A percentile compares a stretch with the other conserved stretches of the same genome.
Conservation (phyloP, 2,888 invertebrate species). For the Tinea pellionella region DNA sequence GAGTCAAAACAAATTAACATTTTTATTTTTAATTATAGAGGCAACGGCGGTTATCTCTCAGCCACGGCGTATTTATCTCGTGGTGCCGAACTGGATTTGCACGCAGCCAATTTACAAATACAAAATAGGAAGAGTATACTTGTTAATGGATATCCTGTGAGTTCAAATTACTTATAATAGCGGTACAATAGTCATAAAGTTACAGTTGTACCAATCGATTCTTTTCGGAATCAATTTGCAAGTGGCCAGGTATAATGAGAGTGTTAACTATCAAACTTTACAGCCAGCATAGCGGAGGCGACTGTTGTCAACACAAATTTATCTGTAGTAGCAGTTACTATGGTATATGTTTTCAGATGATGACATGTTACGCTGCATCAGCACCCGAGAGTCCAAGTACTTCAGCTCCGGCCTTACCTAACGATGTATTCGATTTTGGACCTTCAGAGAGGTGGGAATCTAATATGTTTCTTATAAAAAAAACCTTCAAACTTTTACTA, state of each 20-base stretch:
- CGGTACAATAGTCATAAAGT: too few relatives aligned
- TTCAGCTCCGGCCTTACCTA: constrained; percentile 35
- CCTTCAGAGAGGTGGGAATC: constrained; percentile 37
- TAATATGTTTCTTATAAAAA: too few relatives aligned
- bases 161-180: constrained; percentile 14
- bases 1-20: too few relatives aligned
- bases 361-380: constrained; percentile 60
- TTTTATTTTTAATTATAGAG: not conserved
- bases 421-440: constrained; percentile 46
- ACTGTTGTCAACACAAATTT: too few relatives aligned
- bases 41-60: constrained; percentile 28
- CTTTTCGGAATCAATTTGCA: too few relatives aligned
- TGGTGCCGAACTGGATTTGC: constrained; percentile 53
- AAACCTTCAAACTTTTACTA: too few relatives aligned
- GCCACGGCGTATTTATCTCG: constrained; percentile 53
- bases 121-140: constrained; percentile 60
- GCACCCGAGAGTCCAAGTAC: constrained; percentile 56
- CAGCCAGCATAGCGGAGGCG: too few relatives aligned
- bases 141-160: constrained; percentile 61
- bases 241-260: too few relatives aligned
- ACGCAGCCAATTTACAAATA: constrained; percentile 28
- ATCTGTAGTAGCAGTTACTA: too few relatives aligned
- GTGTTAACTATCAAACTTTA: too few relatives aligned
- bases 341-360: constrained; percentile 49
- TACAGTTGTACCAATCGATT: too few relatives aligned